Evolutionary conservation across 1,140 invertebrate genomes (phyloP).

Genomic region (Anagrus nilaparvatae): DNA sequence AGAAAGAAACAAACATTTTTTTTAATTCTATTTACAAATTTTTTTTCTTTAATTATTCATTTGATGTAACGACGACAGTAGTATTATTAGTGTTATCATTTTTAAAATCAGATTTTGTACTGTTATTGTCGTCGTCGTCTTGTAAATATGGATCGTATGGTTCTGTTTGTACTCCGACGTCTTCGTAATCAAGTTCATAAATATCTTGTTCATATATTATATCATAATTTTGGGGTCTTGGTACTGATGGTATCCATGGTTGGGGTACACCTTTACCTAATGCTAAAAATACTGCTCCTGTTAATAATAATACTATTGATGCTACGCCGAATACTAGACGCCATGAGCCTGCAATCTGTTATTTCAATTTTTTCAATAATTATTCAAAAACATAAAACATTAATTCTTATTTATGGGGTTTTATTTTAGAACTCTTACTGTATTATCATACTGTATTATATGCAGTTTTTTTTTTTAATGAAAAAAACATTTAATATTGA

Average conservation of each 20-base stretch:
- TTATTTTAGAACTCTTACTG: no score
- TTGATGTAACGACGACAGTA: no score
- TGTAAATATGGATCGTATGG: constrained; percentile 28
- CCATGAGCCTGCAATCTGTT: constrained; percentile 50
- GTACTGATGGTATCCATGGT: constrained; percentile 44
- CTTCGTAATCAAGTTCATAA: constrained; percentile 38
- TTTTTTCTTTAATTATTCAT: no score
- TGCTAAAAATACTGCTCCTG: constrained; percentile 45
- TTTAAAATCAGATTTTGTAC: no score
- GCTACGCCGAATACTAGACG: constrained; percentile 47
- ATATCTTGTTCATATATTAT: constrained; percentile 39
- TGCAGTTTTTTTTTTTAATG: neutral
- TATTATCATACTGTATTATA: no score
- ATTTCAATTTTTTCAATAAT: neutral
- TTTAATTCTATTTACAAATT: no score
- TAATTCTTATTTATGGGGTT: neutral
- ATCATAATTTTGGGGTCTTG: constrained; percentile 36
- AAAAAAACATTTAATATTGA: no score
- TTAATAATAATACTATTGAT: constrained; percentile 43
- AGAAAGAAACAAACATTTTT: no score
- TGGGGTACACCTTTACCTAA: constrained; percentile 48
- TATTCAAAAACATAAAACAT: neutral
- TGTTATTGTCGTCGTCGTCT: constrained; percentile 27
- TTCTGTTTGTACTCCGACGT: constrained; percentile 39
- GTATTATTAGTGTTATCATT: no score